These are phyloP conservation scores for Danio aesculapii DNA, from an alignment of 2,797 vertebrate genomes.

Conservation along the genomic window DNA sequence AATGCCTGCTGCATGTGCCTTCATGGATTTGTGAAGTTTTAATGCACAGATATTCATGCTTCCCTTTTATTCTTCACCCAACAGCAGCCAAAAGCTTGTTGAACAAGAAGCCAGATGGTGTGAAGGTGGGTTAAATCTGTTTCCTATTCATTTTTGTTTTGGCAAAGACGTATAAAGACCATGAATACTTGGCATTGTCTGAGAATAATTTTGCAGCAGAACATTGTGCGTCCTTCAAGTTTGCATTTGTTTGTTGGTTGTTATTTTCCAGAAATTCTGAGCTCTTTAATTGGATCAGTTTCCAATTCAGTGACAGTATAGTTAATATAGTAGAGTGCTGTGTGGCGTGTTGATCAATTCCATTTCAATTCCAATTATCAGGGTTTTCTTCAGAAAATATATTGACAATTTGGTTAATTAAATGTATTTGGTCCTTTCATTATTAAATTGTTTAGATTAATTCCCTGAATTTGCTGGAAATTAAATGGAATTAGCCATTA, in stretches of 20 bases:
- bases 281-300: conserved; percentile 32
- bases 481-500: conserved; percentile 25
- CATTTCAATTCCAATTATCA: conserved; percentile 29
- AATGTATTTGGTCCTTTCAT: not conserved
- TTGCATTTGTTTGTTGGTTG: not conserved
- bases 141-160: conserved; percentile 43
- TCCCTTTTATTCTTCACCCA: conserved; percentile 29
- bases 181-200: conserved; percentile 59
- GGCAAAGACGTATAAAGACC: conserved; percentile 32
- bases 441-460: not conserved
- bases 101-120: conserved; percentile 94
- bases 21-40: conserved; percentile 56
- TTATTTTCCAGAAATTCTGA: conserved; percentile 26
- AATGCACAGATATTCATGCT: conserved; percentile 19
- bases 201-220: conserved; percentile 41
- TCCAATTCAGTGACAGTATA: not conserved
- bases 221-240: conserved; percentile 31
- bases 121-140: conserved; percentile 87
- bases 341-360: conserved; percentile 21
- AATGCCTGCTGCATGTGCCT: conserved; percentile 64
- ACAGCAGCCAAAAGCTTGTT: conserved; percentile 98
- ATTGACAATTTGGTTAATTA: not conserved
- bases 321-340: not conserved
- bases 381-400: not conserved
- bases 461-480: conserved; percentile 34